Percentiles rank a stretch among this genome's conserved stretches.
Evolutionary conservation across 2,113 vertebrate genomes (phyloP).

Genomic region (Chlamydotis undulata): DNA sequence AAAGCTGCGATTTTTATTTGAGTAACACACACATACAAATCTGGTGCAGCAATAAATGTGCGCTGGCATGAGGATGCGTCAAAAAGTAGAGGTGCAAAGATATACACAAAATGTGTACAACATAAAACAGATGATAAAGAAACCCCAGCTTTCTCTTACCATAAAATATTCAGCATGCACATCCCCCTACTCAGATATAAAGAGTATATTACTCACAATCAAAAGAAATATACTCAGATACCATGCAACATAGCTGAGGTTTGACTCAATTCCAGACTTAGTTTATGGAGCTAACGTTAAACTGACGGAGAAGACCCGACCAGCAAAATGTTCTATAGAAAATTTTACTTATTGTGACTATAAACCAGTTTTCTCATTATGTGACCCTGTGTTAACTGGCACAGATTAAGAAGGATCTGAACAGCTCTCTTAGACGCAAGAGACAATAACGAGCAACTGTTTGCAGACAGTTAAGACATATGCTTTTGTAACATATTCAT

Average conservation of each 20-base stretch:
- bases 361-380: background rate
- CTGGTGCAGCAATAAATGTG: constrained; percentile 26
- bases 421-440: background rate
- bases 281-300: background rate
- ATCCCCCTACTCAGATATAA: constrained; percentile 6
- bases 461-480: background rate
- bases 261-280: background rate
- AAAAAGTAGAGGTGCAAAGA: constrained; percentile 32
- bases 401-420: background rate
- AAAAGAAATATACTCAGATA: background rate
- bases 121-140: constrained; percentile 38
- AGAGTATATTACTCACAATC: background rate
- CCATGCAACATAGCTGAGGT: background rate
- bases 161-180: constrained; percentile 29
- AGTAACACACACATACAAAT: constrained; percentile 13
- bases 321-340: background rate
- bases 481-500: background rate
- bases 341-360: background rate
- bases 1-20: constrained; percentile 41
- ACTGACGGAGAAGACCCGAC: background rate
- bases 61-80: constrained; percentile 37
- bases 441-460: background rate
- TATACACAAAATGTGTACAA: constrained; percentile 51
- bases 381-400: background rate
- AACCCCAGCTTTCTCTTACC: constrained; percentile 28